Evolutionary conservation across 2,113 vertebrate species (phyloP).

Genomic region (Zonotrichia leucophrys): DNA sequence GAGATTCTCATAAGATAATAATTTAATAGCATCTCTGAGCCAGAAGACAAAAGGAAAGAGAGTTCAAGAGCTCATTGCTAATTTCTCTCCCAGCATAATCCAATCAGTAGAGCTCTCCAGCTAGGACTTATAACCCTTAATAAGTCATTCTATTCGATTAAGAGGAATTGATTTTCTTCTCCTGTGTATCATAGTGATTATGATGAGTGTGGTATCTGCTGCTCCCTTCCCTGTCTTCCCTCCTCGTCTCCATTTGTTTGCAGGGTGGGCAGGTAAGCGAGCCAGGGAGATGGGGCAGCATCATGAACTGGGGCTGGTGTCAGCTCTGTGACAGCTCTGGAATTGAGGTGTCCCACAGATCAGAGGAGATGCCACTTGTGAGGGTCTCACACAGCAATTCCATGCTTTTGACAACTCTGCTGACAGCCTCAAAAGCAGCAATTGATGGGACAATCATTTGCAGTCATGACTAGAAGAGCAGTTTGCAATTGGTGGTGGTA

Average conservation of each 20-base stretch:
- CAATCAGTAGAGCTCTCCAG: slow-evolving; percentile 76
- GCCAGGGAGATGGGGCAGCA: slow-evolving; percentile 60
- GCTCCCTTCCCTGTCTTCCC: slow-evolving; percentile 20
- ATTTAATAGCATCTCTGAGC: slow-evolving; percentile 67
- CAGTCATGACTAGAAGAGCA: slow-evolving; percentile 5
- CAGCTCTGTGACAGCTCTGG: slow-evolving; percentile 78
- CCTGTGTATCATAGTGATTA: slow-evolving; percentile 82
- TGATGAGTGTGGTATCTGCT: slow-evolving; percentile 81
- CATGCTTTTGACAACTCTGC: slow-evolving; percentile 5
- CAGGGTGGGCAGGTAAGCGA: slow-evolving; percentile 62
- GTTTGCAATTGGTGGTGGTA: background rate
- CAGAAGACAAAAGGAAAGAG: slow-evolving; percentile 74
- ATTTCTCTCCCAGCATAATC: slow-evolving; percentile 79
- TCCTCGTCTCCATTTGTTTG: slow-evolving; percentile 70
- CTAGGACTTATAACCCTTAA: slow-evolving; percentile 84
- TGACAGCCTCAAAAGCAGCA: slow-evolving; percentile 8
- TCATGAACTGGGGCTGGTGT: slow-evolving; percentile 84
- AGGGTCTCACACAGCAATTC: slow-evolving; percentile 53
- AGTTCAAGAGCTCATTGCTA: slow-evolving; percentile 71
- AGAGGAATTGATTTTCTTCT: slow-evolving; percentile 83
- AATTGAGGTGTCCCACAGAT: slow-evolving; percentile 73
- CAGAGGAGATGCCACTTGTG: slow-evolving; percentile 56
- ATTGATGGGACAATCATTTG: slow-evolving; percentile 19
- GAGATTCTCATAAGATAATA: slow-evolving; percentile 70
- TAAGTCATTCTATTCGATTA: slow-evolving; percentile 89